phyloP scores from a whole-genome alignment of 2,888 invertebrate species.

The Automeris io region DNA sequence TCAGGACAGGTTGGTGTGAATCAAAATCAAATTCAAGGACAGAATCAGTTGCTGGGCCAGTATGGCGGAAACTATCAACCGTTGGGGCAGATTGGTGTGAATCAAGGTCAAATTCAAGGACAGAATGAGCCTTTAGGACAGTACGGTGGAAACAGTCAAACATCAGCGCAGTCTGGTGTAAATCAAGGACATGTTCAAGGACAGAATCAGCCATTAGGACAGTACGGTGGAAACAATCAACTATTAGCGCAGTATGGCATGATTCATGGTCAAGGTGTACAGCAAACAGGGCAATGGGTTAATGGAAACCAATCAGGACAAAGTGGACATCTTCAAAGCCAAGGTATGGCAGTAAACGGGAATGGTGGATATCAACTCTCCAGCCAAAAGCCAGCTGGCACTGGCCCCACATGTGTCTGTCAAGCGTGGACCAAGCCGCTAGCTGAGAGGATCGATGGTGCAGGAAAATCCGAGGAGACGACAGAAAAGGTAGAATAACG shows the following conservation, averaged over 20 bases:
- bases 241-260: conserved; percentile 1
- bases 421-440: conserved; percentile 62
- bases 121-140: conserved; percentile 17
- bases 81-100: neutral
- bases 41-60: conserved; percentile 11
- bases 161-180: conserved; percentile 10
- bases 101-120: conserved; percentile 9
- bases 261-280: neutral
- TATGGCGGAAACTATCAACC: conserved; percentile 9
- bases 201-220: conserved; percentile 3
- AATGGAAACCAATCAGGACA: conserved; percentile 1
- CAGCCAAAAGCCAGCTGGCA: conserved; percentile 30
- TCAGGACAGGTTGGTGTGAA: conserved; percentile 17
- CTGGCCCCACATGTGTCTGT: conserved; percentile 59
- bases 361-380: conserved; percentile 30
- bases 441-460: conserved; percentile 14
- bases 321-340: neutral
- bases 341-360: conserved; percentile 6
- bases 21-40: conserved; percentile 23
- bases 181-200: conserved; percentile 2
- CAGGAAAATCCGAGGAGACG: conserved; percentile 28
- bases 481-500: conserved; percentile 10
- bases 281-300: neutral
- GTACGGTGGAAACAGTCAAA: conserved; percentile 14
- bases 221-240: neutral